These are phyloP conservation scores for Sander vitreus DNA, from an alignment of 2,113 vertebrate genomes.

Conservation along the genomic window DNA sequence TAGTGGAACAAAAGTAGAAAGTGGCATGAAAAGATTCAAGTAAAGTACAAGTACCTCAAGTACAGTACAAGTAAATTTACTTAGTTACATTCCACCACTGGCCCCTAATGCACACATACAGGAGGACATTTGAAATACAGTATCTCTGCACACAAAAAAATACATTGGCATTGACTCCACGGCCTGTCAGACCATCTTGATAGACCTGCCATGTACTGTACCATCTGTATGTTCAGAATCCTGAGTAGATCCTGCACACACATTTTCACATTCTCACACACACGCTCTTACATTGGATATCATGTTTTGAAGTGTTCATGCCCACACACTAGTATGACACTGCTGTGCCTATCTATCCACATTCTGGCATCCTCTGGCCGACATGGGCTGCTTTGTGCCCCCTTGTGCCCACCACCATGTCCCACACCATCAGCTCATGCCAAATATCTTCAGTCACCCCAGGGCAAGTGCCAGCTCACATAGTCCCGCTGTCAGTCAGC, in stretches of 20 bases:
- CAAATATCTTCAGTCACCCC: constrained; percentile 69
- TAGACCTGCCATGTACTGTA: neutral
- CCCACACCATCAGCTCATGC: constrained; percentile 70
- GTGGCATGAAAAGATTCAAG: too few relatives aligned
- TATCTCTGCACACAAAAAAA: neutral
- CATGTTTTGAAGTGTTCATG: neutral
- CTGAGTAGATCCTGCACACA: neutral
- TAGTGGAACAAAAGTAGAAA: too few relatives aligned
- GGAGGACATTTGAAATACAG: neutral
- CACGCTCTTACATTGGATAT: neutral
- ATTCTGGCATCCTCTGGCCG: constrained; percentile 46
- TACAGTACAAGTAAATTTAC: too few relatives aligned
- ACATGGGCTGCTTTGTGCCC: constrained; percentile 53
- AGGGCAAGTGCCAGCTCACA: constrained; percentile 72
- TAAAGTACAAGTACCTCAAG: too few relatives aligned
- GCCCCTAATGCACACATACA: too few relatives aligned
- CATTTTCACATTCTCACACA: neutral
- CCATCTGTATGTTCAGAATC: neutral
- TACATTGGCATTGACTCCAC: neutral
- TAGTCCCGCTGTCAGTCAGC: constrained; percentile 74
- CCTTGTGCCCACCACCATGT: constrained; percentile 58
- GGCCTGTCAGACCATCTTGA: neutral
- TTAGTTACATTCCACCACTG: too few relatives aligned
- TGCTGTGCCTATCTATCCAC: constrained; percentile 14
- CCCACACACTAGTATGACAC: neutral